phyloP scores from a whole-genome alignment of 2,113 vertebrate species.

The Tor tambroides region DNA sequence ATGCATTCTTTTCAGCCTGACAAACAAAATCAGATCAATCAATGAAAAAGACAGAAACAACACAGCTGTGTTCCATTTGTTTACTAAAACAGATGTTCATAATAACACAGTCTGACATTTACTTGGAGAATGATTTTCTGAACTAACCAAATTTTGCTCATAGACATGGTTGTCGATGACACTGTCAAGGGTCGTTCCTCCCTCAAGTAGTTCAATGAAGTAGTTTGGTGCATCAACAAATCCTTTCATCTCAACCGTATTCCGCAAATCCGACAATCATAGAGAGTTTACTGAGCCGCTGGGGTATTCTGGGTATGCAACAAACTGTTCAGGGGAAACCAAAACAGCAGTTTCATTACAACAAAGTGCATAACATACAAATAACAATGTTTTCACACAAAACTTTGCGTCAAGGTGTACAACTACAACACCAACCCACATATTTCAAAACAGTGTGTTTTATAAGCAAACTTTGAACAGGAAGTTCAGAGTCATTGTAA shows the following conservation, averaged over 20 bases:
- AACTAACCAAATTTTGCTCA: slow-evolving; percentile 91
- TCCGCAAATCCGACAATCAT: slow-evolving; percentile 98
- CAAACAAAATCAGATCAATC: not conserved
- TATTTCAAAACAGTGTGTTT: not conserved
- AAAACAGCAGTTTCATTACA: not conserved
- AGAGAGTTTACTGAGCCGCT: slow-evolving; percentile 93
- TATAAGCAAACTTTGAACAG: slow-evolving; percentile 2
- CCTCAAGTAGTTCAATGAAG: slow-evolving; percentile 92
- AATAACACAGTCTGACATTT: not conserved
- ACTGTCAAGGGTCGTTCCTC: slow-evolving; percentile 88
- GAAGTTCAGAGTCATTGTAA: not conserved
- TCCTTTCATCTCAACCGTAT: slow-evolving; percentile 99
- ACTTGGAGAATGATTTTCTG: not conserved
- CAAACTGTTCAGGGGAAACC: slow-evolving; percentile 82
- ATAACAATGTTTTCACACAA: not conserved
- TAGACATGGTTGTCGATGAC: slow-evolving; percentile 94
- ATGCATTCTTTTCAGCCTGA: slow-evolving; percentile 91
- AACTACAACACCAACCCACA: not conserved
- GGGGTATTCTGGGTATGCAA: slow-evolving; percentile 99
- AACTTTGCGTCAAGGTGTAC: not conserved
- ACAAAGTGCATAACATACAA: not conserved
- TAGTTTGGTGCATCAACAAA: slow-evolving; percentile 94
- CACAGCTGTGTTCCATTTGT: not conserved
- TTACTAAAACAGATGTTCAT: not conserved
- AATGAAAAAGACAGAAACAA: not conserved